Conservation (phyloP, 2,797 vertebrate species). For the Enteromius unitaeniatus region DNA sequence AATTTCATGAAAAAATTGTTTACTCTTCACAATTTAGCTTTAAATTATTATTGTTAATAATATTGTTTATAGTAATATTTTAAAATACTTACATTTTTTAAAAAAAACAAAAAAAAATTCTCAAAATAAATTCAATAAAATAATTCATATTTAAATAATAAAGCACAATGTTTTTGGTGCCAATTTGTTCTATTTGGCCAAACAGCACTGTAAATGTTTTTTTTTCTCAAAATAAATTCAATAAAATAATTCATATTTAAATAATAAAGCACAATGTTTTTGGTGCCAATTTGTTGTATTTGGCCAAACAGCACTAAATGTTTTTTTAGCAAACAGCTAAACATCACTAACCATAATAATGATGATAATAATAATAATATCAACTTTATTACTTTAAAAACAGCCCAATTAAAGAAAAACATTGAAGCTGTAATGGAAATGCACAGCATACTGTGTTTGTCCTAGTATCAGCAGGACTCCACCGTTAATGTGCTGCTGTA, state of each 20-base stretch:
- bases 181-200: background rate
- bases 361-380: too few species aligned
- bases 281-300: background rate
- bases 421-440: background rate
- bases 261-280: background rate
- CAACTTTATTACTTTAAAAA: background rate
- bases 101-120: too few species aligned
- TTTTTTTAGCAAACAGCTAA: background rate
- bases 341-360: too few species aligned
- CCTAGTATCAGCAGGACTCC: background rate
- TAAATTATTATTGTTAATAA: background rate
- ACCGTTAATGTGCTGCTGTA: background rate
- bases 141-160: background rate
- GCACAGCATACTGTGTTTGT: slow-evolving; percentile 1
- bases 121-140: background rate
- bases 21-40: too few species aligned
- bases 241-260: background rate
- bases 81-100: too few species aligned
- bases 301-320: background rate
- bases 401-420: background rate
- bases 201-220: background rate
- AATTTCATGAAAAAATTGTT: background rate
- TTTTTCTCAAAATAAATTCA: background rate
- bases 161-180: background rate
- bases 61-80: background rate